These are phyloP conservation scores for Petaurus breviceps DNA, from an alignment of 2,113 vertebrate species.

Conservation along the genomic window DNA sequence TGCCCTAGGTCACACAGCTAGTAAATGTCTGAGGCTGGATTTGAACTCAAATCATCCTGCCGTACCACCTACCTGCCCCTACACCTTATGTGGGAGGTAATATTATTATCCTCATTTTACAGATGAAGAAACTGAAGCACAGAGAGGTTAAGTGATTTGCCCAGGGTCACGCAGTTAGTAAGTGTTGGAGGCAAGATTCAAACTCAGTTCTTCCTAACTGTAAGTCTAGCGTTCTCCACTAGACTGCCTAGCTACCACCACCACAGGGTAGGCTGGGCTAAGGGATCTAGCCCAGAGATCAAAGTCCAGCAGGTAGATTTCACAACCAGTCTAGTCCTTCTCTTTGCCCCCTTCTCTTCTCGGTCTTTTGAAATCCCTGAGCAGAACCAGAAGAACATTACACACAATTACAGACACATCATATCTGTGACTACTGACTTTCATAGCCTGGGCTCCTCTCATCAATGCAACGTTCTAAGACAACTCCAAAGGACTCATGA, in stretches of 20 bases:
- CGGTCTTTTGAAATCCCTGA: neutral
- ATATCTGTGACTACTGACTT: too few species aligned
- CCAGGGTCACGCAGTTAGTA: neutral
- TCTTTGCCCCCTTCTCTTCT: neutral
- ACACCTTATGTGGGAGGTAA: neutral
- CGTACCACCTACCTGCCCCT: neutral
- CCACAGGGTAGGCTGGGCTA: neutral
- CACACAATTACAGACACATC: too few species aligned
- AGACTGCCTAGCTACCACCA: neutral
- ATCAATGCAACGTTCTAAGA: too few species aligned
- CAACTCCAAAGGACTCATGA: too few species aligned
- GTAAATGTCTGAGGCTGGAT: neutral
- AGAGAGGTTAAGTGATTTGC: neutral
- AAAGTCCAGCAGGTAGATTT: neutral
- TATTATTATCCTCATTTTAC: neutral
- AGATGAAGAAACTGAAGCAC: neutral
- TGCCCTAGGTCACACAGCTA: neutral
- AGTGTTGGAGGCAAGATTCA: neutral
- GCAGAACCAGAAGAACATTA: too few species aligned
- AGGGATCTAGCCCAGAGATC: neutral
- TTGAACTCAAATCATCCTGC: neutral
- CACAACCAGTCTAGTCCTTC: neutral
- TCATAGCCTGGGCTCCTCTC: too few species aligned
- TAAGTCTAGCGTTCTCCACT: too few species aligned
- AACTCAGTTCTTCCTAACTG: neutral